A percentile compares a stretch with the other conserved stretches of the same genome.
phyloP scores from a whole-genome alignment of 2,888 invertebrate genomes.

The Troilus luridus region DNA sequence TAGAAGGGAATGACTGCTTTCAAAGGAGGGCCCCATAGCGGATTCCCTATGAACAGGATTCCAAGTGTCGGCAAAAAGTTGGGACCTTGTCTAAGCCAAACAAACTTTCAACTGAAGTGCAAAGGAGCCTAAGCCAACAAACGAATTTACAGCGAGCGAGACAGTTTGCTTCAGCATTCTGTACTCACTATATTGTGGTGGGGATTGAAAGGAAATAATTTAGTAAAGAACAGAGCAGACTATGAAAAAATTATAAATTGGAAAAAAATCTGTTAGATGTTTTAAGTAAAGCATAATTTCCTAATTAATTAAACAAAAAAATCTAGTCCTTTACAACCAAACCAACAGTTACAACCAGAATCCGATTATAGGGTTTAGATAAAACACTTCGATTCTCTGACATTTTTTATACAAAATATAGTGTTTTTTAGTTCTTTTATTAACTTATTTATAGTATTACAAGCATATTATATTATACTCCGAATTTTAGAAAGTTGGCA shows the following conservation, averaged over 20 bases:
- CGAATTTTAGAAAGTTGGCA: no score
- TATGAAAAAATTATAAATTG: no score
- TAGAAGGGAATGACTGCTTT: constrained; percentile 1
- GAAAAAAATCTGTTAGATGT: background rate
- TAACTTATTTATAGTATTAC: no score
- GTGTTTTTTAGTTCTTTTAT: no score
- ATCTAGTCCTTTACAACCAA: no score
- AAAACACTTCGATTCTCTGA: no score
- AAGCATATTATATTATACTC: no score
- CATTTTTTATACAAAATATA: no score
- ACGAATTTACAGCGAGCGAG: background rate
- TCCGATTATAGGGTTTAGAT: no score
- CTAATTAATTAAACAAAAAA: background rate
- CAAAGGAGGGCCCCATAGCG: background rate
- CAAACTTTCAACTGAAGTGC: background rate
- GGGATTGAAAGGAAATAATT: background rate
- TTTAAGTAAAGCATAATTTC: background rate
- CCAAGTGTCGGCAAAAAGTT: background rate
- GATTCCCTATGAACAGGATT: background rate
- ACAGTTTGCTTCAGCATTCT: background rate
- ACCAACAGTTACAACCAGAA: no score
- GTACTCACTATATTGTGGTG: background rate
- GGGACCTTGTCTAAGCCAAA: background rate
- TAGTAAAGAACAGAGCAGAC: background rate
- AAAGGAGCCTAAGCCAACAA: background rate